Base-by-base conservation (phyloP, 2,797 vertebrate genomes). In the Buceros bicornis region DNA sequence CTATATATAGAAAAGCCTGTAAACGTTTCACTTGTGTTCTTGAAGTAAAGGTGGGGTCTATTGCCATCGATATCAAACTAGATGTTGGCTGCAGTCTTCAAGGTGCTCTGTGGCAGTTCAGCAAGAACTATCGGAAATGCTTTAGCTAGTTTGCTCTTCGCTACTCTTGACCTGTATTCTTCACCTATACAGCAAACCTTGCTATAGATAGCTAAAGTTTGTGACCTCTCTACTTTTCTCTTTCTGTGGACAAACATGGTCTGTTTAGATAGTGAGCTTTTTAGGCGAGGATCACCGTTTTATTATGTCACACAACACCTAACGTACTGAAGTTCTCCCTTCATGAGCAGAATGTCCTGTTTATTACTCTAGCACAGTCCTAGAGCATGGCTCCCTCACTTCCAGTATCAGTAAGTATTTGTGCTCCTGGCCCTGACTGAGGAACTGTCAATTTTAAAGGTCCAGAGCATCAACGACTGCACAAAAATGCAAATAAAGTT, bases 1-100 rank as follows among this genome's bases (percentile, higher is more conserved):
- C 83, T 93, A 76, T 90, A 76, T 79, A 87, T 71, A 93, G 79
- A 90, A 87, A 71, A 93, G 64, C 31, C 33, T 62, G 88, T 91
- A 85, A 91, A 78, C 56, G 37, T 64, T 65, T 90, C 29, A 24
- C 28, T 85, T 77, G 61, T 42, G 42, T 61, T 85, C 66, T 78
- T 86, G 47, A 86, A 73, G 50, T 28, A 57, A 57, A 66, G 29
- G 37, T 48, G 28, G 61, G 57, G 8, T 81, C 50, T 95, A 2
- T 80, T 77, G 24, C 42, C 78, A 9, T 31, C 2, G 3, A 25
- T 82, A 56, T 19, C 43, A 70, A 51, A 51, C 33, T 42, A 70
- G 47, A 26, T 61, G 31, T 47, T 82, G 51, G 28, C 57, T 61
- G 8, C 65, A 37, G 57, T 65, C 37, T 93, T 51, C 24, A 29